These are phyloP conservation scores for Lates calcarifer DNA, from an alignment of 2,113 vertebrate species.

Conservation along the genomic window DNA sequence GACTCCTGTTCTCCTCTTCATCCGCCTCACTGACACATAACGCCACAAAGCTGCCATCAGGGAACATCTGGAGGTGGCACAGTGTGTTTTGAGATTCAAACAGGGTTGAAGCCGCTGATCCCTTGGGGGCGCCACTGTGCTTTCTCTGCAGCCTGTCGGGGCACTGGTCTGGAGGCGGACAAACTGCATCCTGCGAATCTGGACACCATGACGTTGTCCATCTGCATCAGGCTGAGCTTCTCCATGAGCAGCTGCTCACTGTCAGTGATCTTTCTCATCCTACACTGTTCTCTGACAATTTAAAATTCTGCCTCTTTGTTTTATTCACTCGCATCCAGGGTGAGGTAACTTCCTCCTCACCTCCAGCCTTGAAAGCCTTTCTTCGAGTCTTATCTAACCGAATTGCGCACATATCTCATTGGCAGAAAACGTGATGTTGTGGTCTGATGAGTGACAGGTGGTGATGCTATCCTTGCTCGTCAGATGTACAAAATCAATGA, in stretches of 20 bases:
- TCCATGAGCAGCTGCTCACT: constrained; percentile 44
- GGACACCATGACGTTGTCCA: constrained; percentile 51
- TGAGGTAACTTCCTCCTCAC: background rate
- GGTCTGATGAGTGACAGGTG: constrained; percentile 17
- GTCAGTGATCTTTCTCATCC: constrained; percentile 52
- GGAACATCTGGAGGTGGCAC: constrained; percentile 9
- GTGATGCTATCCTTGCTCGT: background rate
- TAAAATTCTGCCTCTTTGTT: background rate
- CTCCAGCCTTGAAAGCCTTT: background rate
- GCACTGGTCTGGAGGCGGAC: constrained; percentile 48
- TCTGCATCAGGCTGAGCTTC: constrained; percentile 51
- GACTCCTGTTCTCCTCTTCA: background rate
- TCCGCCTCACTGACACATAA: background rate
- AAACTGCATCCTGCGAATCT: constrained; percentile 39
- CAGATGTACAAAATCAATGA: background rate
- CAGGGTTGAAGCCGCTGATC: background rate
- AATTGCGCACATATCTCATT: background rate
- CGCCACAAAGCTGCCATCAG: background rate
- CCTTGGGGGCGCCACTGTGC: constrained; percentile 27
- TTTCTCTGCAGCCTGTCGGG: constrained; percentile 31
- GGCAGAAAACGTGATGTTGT: constrained; percentile 14
- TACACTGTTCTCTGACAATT: constrained; percentile 32
- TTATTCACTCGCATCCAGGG: background rate
- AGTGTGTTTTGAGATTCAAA: background rate
- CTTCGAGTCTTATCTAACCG: background rate